These are phyloP conservation scores for Eurypyga helias DNA, from an alignment of 2,113 vertebrate genomes.

Conservation along the genomic window DNA sequence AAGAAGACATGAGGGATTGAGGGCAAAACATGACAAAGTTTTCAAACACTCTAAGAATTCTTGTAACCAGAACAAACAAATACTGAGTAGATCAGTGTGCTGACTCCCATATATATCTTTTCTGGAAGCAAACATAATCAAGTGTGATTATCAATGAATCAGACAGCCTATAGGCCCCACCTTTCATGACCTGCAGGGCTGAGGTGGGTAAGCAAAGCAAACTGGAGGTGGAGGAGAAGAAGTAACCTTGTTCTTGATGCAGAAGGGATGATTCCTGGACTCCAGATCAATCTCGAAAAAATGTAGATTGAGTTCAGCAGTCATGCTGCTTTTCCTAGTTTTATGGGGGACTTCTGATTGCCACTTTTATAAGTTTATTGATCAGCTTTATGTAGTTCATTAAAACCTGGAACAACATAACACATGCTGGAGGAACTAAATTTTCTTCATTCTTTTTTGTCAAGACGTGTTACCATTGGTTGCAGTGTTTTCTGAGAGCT, in stretches of 20 bases:
- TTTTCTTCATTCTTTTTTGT: not conserved
- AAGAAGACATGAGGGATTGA: not conserved
- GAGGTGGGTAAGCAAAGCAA: not conserved
- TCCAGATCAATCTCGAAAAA: not conserved
- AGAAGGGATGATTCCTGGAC: not conserved
- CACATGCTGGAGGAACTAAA: not conserved
- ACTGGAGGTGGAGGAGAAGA: not conserved
- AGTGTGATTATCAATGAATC: not conserved
- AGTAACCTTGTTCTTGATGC: not conserved
- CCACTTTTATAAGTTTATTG: not conserved
- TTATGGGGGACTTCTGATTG: not conserved
- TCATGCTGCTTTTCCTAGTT: not conserved
- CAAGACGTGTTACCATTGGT: not conserved
- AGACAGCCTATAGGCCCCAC: not conserved
- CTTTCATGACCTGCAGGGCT: not conserved
- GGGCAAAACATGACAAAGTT: not conserved
- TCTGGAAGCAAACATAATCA: not conserved
- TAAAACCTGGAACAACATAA: not conserved
- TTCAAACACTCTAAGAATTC: not conserved
- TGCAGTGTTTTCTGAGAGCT: constrained; percentile 15
- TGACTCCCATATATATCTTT: not conserved
- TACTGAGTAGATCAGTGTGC: not conserved
- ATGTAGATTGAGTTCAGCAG: not conserved
- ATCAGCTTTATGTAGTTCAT: not conserved
- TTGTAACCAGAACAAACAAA: not conserved